phyloP scores from a whole-genome alignment of 2,888 invertebrate species.

The Chalcis sispes region DNA sequence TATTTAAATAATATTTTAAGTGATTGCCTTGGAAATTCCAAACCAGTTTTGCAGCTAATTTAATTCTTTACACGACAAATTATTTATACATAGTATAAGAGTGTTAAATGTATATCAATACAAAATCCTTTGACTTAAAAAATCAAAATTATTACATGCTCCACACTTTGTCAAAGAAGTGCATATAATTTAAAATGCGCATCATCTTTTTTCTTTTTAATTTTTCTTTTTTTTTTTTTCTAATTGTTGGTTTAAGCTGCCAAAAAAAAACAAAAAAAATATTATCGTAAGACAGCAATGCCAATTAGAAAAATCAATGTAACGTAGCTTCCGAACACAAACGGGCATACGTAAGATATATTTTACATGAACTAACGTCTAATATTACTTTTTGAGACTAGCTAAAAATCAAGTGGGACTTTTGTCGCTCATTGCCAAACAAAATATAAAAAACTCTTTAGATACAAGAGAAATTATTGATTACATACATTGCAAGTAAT shows the following conservation, averaged over 20 bases:
- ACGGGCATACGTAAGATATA: slow-evolving; percentile 1
- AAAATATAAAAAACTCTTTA: slow-evolving; percentile 24
- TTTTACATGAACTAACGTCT: slow-evolving; percentile 26
- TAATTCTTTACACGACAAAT: slow-evolving; percentile 38
- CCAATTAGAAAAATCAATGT: slow-evolving; percentile 4
- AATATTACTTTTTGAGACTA: slow-evolving; percentile 39
- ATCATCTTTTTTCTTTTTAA: not conserved
- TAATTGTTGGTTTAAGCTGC: slow-evolving; percentile 19
- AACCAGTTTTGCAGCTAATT: slow-evolving; percentile 24
- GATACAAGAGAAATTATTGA: slow-evolving; percentile 33
- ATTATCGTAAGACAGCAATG: slow-evolving; percentile 11
- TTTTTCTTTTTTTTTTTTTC: not conserved
- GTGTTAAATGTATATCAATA: slow-evolving; percentile 46
- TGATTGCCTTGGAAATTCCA: slow-evolving; percentile 32
- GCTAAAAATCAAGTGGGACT: slow-evolving; percentile 28
- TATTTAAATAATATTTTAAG: not conserved
- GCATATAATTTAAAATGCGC: slow-evolving; percentile 8
- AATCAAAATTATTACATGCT: slow-evolving; percentile 37
- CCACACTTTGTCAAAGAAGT: slow-evolving; percentile 21
- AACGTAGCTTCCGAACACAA: slow-evolving; percentile 33
- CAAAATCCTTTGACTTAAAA: slow-evolving; percentile 25
- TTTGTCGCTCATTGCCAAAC: slow-evolving; percentile 36
- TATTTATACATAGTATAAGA: slow-evolving; percentile 63
- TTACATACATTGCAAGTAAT: slow-evolving; percentile 31
- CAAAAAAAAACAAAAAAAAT: slow-evolving; percentile 12